phyloP scores from a whole-genome alignment of 2,888 invertebrate genomes.

The Dione vanillae region DNA sequence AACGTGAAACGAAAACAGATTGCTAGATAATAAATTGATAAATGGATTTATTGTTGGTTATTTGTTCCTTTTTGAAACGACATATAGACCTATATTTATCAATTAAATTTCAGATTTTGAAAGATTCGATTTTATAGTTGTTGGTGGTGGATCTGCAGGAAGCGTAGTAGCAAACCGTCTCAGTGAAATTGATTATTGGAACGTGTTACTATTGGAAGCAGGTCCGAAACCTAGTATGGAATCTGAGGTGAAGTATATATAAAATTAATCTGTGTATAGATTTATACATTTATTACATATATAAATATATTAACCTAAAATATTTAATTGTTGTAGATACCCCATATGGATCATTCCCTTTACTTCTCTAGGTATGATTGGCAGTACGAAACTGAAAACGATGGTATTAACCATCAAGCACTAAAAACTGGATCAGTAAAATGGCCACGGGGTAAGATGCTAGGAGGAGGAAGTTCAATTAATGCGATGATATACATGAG shows the following conservation, averaged over 20 bases:
- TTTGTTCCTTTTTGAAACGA: too few species aligned
- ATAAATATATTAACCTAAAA: background rate
- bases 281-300: background rate
- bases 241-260: constrained; percentile 38
- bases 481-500: constrained; percentile 84
- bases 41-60: too few species aligned
- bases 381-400: constrained; percentile 92
- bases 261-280: background rate
- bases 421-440: constrained; percentile 59
- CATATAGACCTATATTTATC: too few species aligned
- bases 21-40: too few species aligned
- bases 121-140: constrained; percentile 56
- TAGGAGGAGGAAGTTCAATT: constrained; percentile 83
- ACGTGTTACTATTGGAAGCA: constrained; percentile 56
- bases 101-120: constrained; percentile 51
- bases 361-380: constrained; percentile 86
- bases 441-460: constrained; percentile 86
- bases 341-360: constrained; percentile 48
- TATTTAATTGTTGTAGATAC: constrained; percentile 52
- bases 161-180: constrained; percentile 58
- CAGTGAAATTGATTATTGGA: constrained; percentile 54
- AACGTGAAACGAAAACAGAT: too few species aligned
- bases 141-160: constrained; percentile 59
- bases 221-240: constrained; percentile 47
- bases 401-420: constrained; percentile 88